Evolutionary conservation across 1,140 invertebrate genomes (phyloP).

Genomic region (Cotesia chilonis): DNA sequence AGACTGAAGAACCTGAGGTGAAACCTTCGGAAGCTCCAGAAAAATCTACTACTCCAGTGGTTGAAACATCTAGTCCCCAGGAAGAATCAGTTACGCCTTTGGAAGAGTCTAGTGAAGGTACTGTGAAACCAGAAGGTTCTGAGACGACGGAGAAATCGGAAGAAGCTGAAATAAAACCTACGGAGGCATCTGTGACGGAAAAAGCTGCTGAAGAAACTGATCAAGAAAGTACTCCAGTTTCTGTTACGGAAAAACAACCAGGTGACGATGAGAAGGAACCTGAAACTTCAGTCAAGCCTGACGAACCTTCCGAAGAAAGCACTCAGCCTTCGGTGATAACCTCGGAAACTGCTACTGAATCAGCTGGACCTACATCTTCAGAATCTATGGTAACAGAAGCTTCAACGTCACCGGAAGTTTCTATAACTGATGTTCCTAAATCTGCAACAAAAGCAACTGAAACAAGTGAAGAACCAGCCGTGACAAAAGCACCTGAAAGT

Average conservation of each 20-base stretch:
- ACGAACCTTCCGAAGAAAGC: background rate
- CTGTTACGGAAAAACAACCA: conserved; percentile 34
- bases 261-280: conserved; percentile 38
- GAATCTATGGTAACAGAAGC: too few relatives aligned
- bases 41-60: background rate
- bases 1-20: too few relatives aligned
- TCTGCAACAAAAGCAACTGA: too few relatives aligned
- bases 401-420: too few relatives aligned
- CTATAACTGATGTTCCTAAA: too few relatives aligned
- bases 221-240: conserved; percentile 27
- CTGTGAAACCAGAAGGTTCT: too few relatives aligned
- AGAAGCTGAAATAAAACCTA: conserved; percentile 30
- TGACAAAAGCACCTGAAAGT: too few relatives aligned
- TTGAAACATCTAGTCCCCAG: conserved; percentile 39
- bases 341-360: too few relatives aligned
- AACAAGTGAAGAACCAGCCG: too few relatives aligned
- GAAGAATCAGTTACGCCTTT: conserved; percentile 1
- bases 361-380: too few relatives aligned
- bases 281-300: background rate
- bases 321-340: too few relatives aligned
- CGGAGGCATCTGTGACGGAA: conserved; percentile 25
- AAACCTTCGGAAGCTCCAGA: conserved; percentile 10
- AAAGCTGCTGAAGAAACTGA: conserved; percentile 29
- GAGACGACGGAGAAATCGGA: conserved; percentile 26
- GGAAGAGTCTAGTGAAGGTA: too few relatives aligned